Evolutionary conservation across 1,140 invertebrate species (phyloP).

Genomic region (Drosophila burlai): DNA sequence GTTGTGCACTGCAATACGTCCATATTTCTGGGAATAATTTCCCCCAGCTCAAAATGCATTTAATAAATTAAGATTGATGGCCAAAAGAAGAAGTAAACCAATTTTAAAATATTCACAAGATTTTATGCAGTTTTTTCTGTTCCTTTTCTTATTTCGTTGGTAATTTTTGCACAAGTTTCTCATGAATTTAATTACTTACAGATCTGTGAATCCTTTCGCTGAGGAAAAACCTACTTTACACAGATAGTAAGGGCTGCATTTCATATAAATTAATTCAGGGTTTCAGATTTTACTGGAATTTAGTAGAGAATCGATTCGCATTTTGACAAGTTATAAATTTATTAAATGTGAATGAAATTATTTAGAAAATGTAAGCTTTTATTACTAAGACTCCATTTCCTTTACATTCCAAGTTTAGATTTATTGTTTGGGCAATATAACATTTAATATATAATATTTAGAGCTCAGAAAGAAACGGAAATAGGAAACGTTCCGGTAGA

Average conservation of each 20-base stretch:
- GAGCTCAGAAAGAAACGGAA: not conserved
- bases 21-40: not conserved
- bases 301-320: not conserved
- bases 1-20: not conserved
- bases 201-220: constrained; percentile 1
- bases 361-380: too few relatives aligned
- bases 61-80: not conserved
- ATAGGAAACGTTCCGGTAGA: constrained; percentile 1
- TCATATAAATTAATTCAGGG: not conserved
- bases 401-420: not conserved
- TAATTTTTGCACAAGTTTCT: not conserved
- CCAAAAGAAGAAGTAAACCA: not conserved
- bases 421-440: not conserved
- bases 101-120: not conserved
- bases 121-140: not conserved
- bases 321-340: too few relatives aligned
- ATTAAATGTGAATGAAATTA: too few relatives aligned
- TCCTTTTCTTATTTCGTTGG: not conserved
- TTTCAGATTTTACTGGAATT: not conserved
- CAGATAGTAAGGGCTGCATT: not conserved
- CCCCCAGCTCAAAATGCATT: not conserved
- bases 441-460: not conserved
- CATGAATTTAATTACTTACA: constrained; percentile 9
- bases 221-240: not conserved
- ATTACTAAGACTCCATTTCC: not conserved